phyloP scores from a whole-genome alignment of 2,888 invertebrate genomes.

The Sphaerophoria taeniata region DNA sequence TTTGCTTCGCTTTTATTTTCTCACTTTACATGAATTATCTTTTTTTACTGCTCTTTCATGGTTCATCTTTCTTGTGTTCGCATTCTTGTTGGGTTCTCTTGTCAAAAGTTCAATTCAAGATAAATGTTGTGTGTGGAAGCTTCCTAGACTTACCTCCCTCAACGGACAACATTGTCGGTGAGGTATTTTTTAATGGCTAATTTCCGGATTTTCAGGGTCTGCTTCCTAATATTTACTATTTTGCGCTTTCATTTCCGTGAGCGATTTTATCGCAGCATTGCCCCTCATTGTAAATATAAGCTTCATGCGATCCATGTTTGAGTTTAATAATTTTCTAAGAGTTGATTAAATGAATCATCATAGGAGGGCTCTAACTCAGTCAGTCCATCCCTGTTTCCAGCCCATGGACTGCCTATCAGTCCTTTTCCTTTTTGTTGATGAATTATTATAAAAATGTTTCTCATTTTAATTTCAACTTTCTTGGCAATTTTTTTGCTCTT shows the following conservation, averaged over 20 bases:
- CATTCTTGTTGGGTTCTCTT: conserved; percentile 54
- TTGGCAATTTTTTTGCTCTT: conserved; percentile 37
- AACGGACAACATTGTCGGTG: neutral
- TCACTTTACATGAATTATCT: conserved; percentile 33
- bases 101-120: conserved; percentile 72
- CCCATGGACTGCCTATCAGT: neutral
- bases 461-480: conserved; percentile 33
- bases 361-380: neutral
- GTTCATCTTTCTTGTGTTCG: conserved; percentile 20
- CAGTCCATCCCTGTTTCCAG: neutral
- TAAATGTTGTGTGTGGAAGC: conserved; percentile 62
- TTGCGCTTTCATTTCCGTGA: too few species aligned
- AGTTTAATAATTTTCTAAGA: too few species aligned
- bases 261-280: too few species aligned
- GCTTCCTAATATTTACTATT: too few species aligned
- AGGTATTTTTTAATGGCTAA: too few species aligned
- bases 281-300: too few species aligned
- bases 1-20: conserved; percentile 11
- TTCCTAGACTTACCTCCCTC: conserved; percentile 20
- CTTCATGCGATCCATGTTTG: too few species aligned
- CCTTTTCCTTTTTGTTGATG: conserved; percentile 40
- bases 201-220: neutral
- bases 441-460: conserved; percentile 58
- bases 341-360: too few species aligned
- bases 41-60: conserved; percentile 37